phyloP scores from a whole-genome alignment of 2,113 vertebrate genomes.

The Scortum barcoo region DNA sequence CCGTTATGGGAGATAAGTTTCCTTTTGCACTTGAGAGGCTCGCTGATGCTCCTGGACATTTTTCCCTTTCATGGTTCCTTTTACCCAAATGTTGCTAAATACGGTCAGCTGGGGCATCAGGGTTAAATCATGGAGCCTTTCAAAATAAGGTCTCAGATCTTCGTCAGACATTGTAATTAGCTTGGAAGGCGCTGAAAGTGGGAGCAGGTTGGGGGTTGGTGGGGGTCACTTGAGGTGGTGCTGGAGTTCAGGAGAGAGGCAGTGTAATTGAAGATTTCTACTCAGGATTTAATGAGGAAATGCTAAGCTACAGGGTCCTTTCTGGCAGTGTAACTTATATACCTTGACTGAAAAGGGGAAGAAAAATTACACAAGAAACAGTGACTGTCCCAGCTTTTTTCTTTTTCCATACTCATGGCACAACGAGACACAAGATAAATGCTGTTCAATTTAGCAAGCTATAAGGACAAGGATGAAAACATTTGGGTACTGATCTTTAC shows the following conservation, averaged over 20 bases:
- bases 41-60: slow-evolving; percentile 25
- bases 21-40: slow-evolving; percentile 24
- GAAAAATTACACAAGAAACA: not conserved
- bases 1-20: slow-evolving; percentile 16
- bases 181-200: slow-evolving; percentile 14
- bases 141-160: slow-evolving; percentile 28
- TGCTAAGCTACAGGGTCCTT: not conserved
- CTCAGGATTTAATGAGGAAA: slow-evolving; percentile 67
- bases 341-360: not conserved
- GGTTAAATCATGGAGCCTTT: slow-evolving; percentile 25
- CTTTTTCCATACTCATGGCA: not conserved
- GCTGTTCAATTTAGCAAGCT: not conserved
- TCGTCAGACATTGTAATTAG: slow-evolving; percentile 33
- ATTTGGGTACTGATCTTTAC: not conserved
- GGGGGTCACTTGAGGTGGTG: not conserved
- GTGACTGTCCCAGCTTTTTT: not conserved
- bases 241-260: slow-evolving; percentile 3
- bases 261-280: slow-evolving; percentile 59
- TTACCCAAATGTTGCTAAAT: slow-evolving; percentile 48
- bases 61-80: slow-evolving; percentile 57
- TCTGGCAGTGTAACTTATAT: not conserved
- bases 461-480: not conserved
- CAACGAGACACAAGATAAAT: not conserved
- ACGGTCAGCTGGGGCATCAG: not conserved
- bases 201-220: slow-evolving; percentile 6